phyloP scores from a whole-genome alignment of 2,113 vertebrate genomes.

The Siniperca knerii region DNA sequence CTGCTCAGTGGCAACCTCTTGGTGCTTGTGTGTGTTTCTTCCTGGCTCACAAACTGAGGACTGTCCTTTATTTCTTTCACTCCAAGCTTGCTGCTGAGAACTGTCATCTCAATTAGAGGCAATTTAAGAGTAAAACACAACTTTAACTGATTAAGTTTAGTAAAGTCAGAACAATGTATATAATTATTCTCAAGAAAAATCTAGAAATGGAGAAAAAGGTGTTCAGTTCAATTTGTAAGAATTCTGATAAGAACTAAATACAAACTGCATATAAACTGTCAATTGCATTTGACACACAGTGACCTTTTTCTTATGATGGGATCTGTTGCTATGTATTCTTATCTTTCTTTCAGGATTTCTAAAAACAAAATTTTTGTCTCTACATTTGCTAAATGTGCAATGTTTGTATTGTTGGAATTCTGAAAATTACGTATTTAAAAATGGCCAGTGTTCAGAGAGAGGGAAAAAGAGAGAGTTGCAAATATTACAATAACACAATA shows the following conservation, averaged over 20 bases:
- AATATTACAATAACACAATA: too few relatives aligned
- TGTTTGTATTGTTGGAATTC: not conserved
- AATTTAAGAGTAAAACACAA: not conserved
- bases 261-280: not conserved
- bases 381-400: not conserved
- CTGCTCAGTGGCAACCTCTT: constrained; percentile 22
- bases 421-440: too few relatives aligned
- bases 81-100: not conserved
- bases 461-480: not conserved
- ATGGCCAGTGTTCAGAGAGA: too few relatives aligned
- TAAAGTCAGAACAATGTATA: not conserved
- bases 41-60: not conserved
- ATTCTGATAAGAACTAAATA: not conserved
- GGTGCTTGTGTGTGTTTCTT: not conserved
- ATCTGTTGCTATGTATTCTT: not conserved
- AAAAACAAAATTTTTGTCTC: not conserved
- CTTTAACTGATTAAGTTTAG: not conserved
- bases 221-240: not conserved
- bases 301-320: not conserved
- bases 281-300: not conserved
- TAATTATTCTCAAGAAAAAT: not conserved
- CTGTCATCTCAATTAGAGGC: not conserved
- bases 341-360: not conserved
- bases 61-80: not conserved
- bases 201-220: too few relatives aligned